Percentiles rank a stretch among this genome's conserved stretches.
Conservation (phyloP, 92 coral and sea anemone genomes). For the Porites lobata region DNA sequence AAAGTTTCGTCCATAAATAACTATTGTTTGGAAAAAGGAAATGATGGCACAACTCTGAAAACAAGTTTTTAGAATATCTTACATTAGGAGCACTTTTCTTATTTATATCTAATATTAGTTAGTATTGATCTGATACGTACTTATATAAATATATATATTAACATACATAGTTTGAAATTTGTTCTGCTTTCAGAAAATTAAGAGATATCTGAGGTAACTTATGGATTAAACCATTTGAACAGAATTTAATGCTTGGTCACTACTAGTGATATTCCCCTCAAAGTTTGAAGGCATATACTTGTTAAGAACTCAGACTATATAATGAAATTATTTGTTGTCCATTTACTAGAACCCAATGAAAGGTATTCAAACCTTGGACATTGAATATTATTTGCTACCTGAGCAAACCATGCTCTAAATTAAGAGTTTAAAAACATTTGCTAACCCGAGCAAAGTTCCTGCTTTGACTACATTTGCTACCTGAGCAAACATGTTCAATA, state of each 20-base stretch:
- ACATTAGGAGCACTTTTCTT: conserved; percentile 8
- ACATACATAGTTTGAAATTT: conserved; percentile 1
- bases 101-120: not conserved
- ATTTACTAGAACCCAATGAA: conserved; percentile 10
- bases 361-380: no score
- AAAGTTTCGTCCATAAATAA: not conserved
- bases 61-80: not conserved
- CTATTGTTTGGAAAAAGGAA: conserved; percentile 16
- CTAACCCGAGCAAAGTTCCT: conserved; percentile 9
- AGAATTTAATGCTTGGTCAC: not conserved
- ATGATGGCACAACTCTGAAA: conserved; percentile 28
- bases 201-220: not conserved
- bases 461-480: not conserved
- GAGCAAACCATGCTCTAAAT: no score
- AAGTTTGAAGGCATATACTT: not conserved
- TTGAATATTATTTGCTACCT: no score
- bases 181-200: conserved; percentile 24
- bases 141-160: not conserved
- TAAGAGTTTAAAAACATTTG: not conserved
- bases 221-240: conserved; percentile 9
- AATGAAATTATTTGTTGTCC: no score
- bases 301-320: not conserved
- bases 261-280: not conserved
- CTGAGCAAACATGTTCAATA: conserved; percentile 9
- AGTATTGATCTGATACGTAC: conserved; percentile 13